These are phyloP conservation scores for Crocallis elinguaria DNA, from an alignment of 2,888 invertebrate genomes.

Conservation along the genomic window DNA sequence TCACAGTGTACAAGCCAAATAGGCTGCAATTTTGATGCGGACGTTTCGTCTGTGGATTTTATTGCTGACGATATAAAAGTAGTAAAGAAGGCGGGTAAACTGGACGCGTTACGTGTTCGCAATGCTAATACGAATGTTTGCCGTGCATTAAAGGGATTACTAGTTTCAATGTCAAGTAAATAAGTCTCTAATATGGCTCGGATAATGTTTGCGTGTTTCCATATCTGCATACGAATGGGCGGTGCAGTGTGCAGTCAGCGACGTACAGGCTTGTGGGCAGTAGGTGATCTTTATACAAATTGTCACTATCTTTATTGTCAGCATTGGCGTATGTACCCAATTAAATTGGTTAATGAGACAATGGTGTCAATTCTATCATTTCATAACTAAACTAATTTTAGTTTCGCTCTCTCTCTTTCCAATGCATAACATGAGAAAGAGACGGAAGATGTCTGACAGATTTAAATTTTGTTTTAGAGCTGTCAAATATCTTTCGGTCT, in stretches of 20 bases:
- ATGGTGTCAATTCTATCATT: too few relatives aligned
- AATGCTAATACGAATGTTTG: conserved; percentile 25
- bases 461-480: too few relatives aligned
- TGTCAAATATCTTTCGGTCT: too few relatives aligned
- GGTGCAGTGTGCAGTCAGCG: conserved; percentile 34
- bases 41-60: conserved; percentile 28
- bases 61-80: conserved; percentile 21
- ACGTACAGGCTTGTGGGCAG: neutral
- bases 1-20: neutral
- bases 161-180: conserved; percentile 28
- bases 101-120: conserved; percentile 25
- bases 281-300: neutral
- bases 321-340: too few relatives aligned
- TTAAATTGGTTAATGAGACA: too few relatives aligned
- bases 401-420: too few relatives aligned
- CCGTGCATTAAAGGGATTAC: conserved; percentile 27
- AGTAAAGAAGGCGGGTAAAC: conserved; percentile 27
- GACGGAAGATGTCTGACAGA: too few relatives aligned
- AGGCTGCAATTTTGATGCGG: conserved; percentile 19
- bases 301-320: neutral
- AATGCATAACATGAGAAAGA: too few relatives aligned
- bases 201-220: conserved; percentile 48
- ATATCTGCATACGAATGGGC: conserved; percentile 70
- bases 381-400: too few relatives aligned
- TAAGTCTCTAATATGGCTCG: conserved; percentile 34